Percentiles rank a stretch among this genome's conserved stretches.
These are phyloP conservation scores for Metallyticus violacea DNA, from an alignment of 2,888 invertebrate genomes.

Conservation along the genomic window DNA sequence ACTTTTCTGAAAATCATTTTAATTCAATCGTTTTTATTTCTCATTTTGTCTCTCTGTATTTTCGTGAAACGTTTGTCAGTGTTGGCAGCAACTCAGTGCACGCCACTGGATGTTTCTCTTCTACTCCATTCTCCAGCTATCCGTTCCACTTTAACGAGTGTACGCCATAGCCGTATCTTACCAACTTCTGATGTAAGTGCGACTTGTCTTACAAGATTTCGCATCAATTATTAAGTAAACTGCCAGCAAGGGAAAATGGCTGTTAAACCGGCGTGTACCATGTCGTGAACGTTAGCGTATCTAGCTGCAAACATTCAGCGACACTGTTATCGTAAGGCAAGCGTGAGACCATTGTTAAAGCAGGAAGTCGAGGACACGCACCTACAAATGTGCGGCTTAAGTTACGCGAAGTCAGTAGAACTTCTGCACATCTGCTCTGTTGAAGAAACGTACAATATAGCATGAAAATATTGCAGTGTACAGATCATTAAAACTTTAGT, in stretches of 20 bases:
- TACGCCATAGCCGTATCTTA: not conserved
- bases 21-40: no score
- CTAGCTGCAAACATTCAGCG: not conserved
- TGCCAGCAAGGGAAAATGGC: not conserved
- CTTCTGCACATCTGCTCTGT: no score
- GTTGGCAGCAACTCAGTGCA: no score
- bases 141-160: not conserved
- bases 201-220: not conserved
- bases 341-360: no score
- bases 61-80: no score
- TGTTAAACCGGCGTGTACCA: not conserved
- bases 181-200: not conserved
- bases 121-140: not conserved
- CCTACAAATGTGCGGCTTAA: not conserved
- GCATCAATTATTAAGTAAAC: not conserved
- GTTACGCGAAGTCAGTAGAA: no score
- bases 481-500: no score
- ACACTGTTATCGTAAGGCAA: not conserved
- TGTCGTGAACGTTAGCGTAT: not conserved
- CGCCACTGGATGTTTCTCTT: not conserved
- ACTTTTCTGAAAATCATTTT: no score
- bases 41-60: no score
- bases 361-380: not conserved
- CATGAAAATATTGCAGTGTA: no score
- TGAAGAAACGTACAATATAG: no score